Base-by-base conservation (phyloP, 1,140 invertebrate genomes). In the Bombus impatiens region DNA sequence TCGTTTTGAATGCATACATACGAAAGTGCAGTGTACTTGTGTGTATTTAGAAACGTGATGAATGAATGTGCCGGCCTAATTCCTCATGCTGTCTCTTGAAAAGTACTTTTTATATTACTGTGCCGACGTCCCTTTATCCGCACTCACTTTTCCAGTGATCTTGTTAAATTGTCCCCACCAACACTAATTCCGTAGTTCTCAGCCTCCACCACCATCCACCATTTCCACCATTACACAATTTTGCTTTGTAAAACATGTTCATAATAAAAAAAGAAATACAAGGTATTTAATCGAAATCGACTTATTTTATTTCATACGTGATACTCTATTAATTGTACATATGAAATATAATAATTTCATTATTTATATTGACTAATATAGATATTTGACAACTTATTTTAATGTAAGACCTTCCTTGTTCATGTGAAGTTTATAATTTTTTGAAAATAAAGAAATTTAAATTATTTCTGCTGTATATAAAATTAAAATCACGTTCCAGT, bases 221-320 rank as follows among this genome's bases (percentile, higher is more conserved):
- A 89, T 75, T 90, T 90, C 90, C 87, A 86, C 88, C 86, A 90
- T 87, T 86, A 88, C 89, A 93, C 92, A 87, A 92, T 91, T 95
- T 95, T 95, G 94, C 94, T 95, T 95, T 95, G 93, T 94, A 95
- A 94, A 94, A 94, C 93, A 93, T 95, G 93, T 95, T 95, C 92
- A 92, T 95, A 95, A 95, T 95, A 95, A 95, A 95, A 94, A 91
- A 70, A 89, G 9, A 84, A 79, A 82, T 87, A 92, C 81, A 91
- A 85, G 86, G 84, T 89, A 91, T 90, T 87, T 89, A 86, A 81
- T 90, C 89, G 65, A 88, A 82, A 86, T 70, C 25, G 59, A 40
- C 44, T 88, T 65, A 44, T 70, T 71, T 81, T 78, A 75, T 75
- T 82, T 65, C 18, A 13, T 70, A 28, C 22, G 28, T 62, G 57